Percentiles rank a stretch among this genome's conserved stretches.
Conservation (phyloP, 2,888 invertebrate species). For the Troides oblongomaculatus region DNA sequence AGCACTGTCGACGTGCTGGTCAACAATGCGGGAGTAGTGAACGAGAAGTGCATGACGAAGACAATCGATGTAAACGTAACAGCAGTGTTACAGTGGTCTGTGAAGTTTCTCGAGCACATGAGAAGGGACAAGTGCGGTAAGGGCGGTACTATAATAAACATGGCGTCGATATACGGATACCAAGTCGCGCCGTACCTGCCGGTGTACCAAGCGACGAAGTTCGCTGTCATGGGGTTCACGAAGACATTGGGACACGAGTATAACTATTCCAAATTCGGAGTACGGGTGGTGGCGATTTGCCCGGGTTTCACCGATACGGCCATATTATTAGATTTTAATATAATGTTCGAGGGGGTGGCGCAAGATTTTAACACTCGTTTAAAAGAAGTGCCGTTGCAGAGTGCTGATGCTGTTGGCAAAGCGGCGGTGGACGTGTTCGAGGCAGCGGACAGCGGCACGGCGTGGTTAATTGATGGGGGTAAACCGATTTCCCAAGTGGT, state of each 20-base stretch:
- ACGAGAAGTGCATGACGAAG: slow-evolving; percentile 35
- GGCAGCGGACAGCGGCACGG: slow-evolving; percentile 70
- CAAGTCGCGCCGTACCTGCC: slow-evolving; percentile 69
- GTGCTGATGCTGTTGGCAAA: slow-evolving; percentile 48
- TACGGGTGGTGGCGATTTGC: slow-evolving; percentile 62
- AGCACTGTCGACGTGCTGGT: slow-evolving; percentile 54
- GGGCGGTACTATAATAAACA: slow-evolving; percentile 84
- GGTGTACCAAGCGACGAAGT: slow-evolving; percentile 79
- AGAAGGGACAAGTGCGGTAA: slow-evolving; percentile 75
- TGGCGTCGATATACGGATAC: slow-evolving; percentile 80
- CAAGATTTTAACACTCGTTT: slow-evolving; percentile 40
- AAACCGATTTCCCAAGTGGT: slow-evolving; percentile 39
- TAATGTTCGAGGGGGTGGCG: slow-evolving; percentile 33
- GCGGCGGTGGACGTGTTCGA: slow-evolving; percentile 54
- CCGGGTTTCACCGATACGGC: slow-evolving; percentile 62
- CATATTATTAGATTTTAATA: slow-evolving; percentile 30
- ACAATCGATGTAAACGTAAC: slow-evolving; percentile 60
- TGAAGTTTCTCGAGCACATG: slow-evolving; percentile 81
- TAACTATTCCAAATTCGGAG: slow-evolving; percentile 58
- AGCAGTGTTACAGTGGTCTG: slow-evolving; percentile 56
- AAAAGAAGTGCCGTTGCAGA: slow-evolving; percentile 48
- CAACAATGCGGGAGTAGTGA: slow-evolving; percentile 56
- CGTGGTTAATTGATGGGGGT: slow-evolving; percentile 74
- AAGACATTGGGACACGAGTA: slow-evolving; percentile 59
- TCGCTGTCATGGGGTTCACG: slow-evolving; percentile 71